These are phyloP conservation scores for Columbina picui DNA, from an alignment of 2,113 vertebrate genomes.

Conservation along the genomic window DNA sequence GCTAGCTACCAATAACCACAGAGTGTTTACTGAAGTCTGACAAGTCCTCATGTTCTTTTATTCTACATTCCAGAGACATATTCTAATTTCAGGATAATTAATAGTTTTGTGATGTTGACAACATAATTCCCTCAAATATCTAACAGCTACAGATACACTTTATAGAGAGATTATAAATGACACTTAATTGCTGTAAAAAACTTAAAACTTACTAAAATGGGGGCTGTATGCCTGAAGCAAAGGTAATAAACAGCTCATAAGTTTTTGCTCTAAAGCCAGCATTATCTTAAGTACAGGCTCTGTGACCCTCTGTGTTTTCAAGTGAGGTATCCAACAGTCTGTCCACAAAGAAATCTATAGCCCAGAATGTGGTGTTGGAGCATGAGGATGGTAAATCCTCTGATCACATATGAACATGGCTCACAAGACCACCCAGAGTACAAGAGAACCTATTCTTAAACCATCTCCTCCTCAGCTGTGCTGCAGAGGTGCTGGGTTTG, in stretches of 20 bases:
- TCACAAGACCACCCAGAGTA: background rate
- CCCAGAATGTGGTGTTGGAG: background rate
- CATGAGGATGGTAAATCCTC: background rate
- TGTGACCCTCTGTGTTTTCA: background rate
- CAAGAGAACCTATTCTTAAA: background rate
- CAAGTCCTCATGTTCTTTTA: background rate
- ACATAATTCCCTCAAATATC: background rate
- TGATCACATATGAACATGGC: background rate
- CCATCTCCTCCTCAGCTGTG: background rate
- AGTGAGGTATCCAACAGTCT: background rate
- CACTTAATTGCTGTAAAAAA: background rate
- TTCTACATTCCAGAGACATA: background rate
- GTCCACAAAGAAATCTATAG: background rate
- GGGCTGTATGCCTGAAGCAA: background rate
- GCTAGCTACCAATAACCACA: background rate
- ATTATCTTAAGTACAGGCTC: background rate
- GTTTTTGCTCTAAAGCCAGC: background rate
- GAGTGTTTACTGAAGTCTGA: background rate
- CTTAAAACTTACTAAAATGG: background rate
- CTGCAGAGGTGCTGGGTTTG: background rate
- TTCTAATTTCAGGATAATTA: background rate
- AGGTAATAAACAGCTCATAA: background rate
- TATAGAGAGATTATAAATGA: background rate
- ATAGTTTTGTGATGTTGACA: background rate
- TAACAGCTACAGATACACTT: background rate